Evolutionary conservation across 2,797 vertebrate genomes (phyloP).

Genomic region (Malacoraja senta): DNA sequence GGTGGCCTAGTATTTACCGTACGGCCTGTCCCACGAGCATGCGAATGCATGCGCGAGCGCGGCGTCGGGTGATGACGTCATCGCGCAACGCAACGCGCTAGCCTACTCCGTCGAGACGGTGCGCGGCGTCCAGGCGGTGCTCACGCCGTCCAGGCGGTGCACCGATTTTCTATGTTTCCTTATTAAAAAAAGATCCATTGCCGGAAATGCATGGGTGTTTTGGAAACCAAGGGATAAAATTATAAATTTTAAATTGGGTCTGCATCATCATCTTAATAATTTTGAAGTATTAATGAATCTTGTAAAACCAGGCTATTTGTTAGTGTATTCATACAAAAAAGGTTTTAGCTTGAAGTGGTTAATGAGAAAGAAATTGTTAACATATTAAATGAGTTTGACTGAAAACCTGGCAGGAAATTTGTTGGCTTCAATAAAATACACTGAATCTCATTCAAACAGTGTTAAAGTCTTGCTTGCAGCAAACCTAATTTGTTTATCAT

Average conservation of each 20-base stretch:
- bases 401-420: background rate
- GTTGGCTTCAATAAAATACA: background rate
- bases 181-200: no score
- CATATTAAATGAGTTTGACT: background rate
- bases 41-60: no score
- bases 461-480: background rate
- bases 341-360: background rate
- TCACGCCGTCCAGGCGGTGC: no score
- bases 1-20: no score
- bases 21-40: no score
- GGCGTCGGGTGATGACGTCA: no score
- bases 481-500: background rate
- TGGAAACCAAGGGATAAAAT: background rate
- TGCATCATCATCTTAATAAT: background rate
- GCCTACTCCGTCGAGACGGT: no score
- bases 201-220: background rate
- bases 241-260: background rate
- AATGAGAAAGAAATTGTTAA: background rate
- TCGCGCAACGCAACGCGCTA: no score
- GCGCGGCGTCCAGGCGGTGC: no score
- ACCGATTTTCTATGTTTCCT: no score
- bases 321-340: background rate
- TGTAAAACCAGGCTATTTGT: background rate
- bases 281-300: background rate
- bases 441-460: background rate